phyloP scores from a whole-genome alignment of 2,888 invertebrate species.

The Drosophila meridiana region DNA sequence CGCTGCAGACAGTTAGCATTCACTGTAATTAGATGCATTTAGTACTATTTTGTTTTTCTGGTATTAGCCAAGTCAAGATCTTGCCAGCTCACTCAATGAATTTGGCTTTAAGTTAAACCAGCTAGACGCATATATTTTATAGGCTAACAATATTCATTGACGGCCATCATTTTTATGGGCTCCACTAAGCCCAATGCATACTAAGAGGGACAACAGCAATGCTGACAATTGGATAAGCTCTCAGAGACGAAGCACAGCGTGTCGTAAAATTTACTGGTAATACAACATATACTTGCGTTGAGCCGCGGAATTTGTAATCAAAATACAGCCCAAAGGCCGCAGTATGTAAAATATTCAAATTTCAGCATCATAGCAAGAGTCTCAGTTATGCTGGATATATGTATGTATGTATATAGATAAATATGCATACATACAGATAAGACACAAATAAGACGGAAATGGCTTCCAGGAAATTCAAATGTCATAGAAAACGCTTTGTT shows the following conservation, averaged over 20 bases:
- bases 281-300: constrained; percentile 31
- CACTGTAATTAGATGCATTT: constrained; percentile 35
- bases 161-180: constrained; percentile 42
- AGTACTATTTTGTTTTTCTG: no score
- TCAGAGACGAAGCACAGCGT: background rate
- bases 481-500: background rate
- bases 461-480: background rate
- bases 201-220: constrained; percentile 12
- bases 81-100: constrained; percentile 14
- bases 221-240: constrained; percentile 43
- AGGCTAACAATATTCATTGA: constrained; percentile 46
- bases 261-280: constrained; percentile 40
- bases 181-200: constrained; percentile 35
- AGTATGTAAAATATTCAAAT: constrained; percentile 7
- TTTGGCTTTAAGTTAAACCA: constrained; percentile 32
- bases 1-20: constrained; percentile 9
- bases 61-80: background rate
- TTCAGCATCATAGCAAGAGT: background rate
- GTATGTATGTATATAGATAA: background rate
- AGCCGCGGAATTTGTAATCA: constrained; percentile 29
- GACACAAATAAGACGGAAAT: background rate
- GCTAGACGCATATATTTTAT: constrained; percentile 18
- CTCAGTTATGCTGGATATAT: background rate
- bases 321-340: constrained; percentile 11
- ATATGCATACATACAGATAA: background rate